Evolutionary conservation across 2,888 invertebrate genomes (phyloP), one percentile per base, ranked within the genome.

Genomic region (Lycaena phlaeas): DNA sequence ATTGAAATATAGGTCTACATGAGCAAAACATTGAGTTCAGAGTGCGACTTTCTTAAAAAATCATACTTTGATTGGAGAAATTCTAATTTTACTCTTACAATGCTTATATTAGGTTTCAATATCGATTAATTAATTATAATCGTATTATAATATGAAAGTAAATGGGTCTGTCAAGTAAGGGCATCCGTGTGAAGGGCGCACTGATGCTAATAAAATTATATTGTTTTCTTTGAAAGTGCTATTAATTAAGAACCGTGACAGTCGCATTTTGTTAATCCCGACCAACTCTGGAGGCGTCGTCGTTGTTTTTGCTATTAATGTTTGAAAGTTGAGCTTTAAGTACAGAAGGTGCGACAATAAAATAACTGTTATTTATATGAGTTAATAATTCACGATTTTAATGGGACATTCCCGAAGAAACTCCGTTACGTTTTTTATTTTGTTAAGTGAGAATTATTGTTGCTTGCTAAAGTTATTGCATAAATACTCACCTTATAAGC

Each of bases 161-260:
- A n/a, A n/a, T n/a, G n/a, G n/a, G n/a, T n/a, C n/a, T n/a, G n/a
- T n/a, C n/a, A n/a, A n/a, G n/a, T n/a, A n/a, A 7, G 11, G 5
- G 14, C 26, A 38, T 45, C 27, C 51, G 49, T 64, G 56, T 58
- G 49, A 42, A 58, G 17, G 18, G 49, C 34, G 42, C 54, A 39
- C 56, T 64, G 76, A 77, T 79, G 79, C 74, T 72, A 79, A 79
- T 79, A 81, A 77, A 81, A 77, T 82, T 75, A 77, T 82, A 84
- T 81, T 81, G 82, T 84, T 81, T 82, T 82, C 81, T 82, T 84
- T 70, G 70, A 63, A 84, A 82, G 68, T 79, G 68, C 82, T 75
- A 82, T 84, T 82, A 81, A 84, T 82, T 84, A 79, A 70, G 79
- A 70, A 74, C 64, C 69, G 70, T 67, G 78, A 74, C 79, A 74